Percentiles rank a stretch among this genome's conserved stretches.
phyloP scores from a whole-genome alignment of 2,888 invertebrate genomes.

The Zygogramma bicolorata region DNA sequence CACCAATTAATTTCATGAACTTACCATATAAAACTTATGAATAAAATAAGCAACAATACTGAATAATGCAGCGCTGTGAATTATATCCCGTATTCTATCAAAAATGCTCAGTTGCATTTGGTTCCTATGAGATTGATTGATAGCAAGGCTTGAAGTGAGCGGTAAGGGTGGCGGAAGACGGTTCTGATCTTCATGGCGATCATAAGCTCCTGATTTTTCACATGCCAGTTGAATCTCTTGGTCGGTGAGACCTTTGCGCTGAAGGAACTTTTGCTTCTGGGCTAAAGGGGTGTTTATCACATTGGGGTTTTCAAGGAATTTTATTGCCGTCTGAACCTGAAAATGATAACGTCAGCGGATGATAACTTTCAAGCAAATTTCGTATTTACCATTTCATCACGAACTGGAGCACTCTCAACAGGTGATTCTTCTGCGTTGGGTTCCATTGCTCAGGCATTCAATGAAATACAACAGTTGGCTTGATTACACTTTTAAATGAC shows the following conservation, averaged over 20 bases:
- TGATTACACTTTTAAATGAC: neutral
- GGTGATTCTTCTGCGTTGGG: conserved; percentile 25
- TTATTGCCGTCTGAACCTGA: conserved; percentile 87
- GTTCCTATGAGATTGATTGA: conserved; percentile 33
- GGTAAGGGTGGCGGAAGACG: conserved; percentile 54
- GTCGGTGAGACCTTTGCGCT: conserved; percentile 82
- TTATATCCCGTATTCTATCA: conserved; percentile 74
- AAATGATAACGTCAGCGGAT: conserved; percentile 36
- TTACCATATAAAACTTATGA: conserved; percentile 86
- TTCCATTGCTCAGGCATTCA: conserved; percentile 25
- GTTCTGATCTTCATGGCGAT: conserved; percentile 56
- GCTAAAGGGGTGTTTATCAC: conserved; percentile 81
- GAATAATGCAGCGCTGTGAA: conserved; percentile 80
- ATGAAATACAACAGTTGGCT: conserved; percentile 1
- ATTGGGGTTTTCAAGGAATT: conserved; percentile 88
- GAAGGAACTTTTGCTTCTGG: conserved; percentile 84
- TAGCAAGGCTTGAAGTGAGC: conserved; percentile 40
- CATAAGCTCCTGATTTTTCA: conserved; percentile 72
- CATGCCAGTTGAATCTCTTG: conserved; percentile 81
- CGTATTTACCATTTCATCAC: conserved; percentile 45
- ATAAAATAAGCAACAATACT: conserved; percentile 83
- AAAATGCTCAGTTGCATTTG: conserved; percentile 65
- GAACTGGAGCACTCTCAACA: conserved; percentile 29
- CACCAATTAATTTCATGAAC: conserved; percentile 33
- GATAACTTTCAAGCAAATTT: neutral